Evolutionary conservation across 1,140 invertebrate species (phyloP).

Genomic region (Cepaea nemoralis): DNA sequence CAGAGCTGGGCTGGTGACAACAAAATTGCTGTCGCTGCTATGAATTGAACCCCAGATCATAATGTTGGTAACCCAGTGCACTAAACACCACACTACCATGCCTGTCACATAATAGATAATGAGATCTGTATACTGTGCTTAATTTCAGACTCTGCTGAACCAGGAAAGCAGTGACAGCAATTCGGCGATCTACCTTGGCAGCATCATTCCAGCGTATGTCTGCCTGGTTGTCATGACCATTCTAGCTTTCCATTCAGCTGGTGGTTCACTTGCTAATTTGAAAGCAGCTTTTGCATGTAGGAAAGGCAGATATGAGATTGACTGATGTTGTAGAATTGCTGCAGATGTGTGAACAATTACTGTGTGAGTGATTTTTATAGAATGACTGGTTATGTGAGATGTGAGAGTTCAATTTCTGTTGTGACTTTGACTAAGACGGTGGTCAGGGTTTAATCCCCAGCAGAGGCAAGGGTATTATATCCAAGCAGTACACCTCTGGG

Average conservation of each 20-base stretch:
- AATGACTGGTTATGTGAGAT: not conserved
- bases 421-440: too few relatives aligned
- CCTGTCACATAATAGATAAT: not conserved
- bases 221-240: not conserved
- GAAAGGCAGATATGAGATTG: constrained; percentile 33
- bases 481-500: too few relatives aligned
- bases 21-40: too few relatives aligned
- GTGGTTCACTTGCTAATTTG: not conserved
- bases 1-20: too few relatives aligned
- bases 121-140: not conserved
- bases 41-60: not conserved
- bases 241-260: constrained; percentile 23
- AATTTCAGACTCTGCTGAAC: constrained; percentile 29
- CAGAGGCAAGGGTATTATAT: too few relatives aligned
- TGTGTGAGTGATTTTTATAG: not conserved
- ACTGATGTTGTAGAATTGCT: not conserved
- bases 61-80: not conserved
- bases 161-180: constrained; percentile 3
- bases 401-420: too few relatives aligned
- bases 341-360: constrained; percentile 15
- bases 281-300: constrained; percentile 14
- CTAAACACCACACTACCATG: not conserved
- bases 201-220: constrained; percentile 18
- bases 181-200: constrained; percentile 21
- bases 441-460: too few relatives aligned